A percentile compares a stretch with the other conserved stretches of the same genome.
Evolutionary conservation across 2,888 invertebrate species (phyloP).

Genomic region (Buathra laborator): DNA sequence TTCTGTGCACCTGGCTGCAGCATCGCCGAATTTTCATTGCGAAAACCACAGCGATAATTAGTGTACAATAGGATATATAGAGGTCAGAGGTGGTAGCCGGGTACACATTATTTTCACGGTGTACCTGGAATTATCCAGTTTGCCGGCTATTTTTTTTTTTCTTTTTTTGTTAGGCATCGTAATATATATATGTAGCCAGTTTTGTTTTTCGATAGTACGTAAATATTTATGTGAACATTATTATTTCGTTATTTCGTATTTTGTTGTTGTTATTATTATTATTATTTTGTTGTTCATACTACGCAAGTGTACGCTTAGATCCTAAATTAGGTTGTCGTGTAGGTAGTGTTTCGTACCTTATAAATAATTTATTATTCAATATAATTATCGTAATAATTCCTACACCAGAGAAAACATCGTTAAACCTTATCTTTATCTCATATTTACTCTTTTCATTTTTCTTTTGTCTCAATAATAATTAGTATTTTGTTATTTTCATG

Average conservation of each 20-base stretch:
- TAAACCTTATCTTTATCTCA: slow-evolving; percentile 81
- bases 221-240: slow-evolving; percentile 57
- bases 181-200: slow-evolving; percentile 55
- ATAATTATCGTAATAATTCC: slow-evolving; percentile 80
- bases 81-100: slow-evolving; percentile 48
- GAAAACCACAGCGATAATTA: slow-evolving; percentile 31
- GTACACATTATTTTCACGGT: slow-evolving; percentile 30
- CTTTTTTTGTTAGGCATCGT: neutral
- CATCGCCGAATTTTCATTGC: slow-evolving; percentile 33
- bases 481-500: slow-evolving; percentile 74
- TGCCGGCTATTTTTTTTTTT: slow-evolving; percentile 27
- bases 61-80: slow-evolving; percentile 42
- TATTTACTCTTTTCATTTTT: slow-evolving; percentile 73
- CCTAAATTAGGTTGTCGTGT: slow-evolving; percentile 62
- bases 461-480: slow-evolving; percentile 76
- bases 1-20: slow-evolving; percentile 41
- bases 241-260: slow-evolving; percentile 57
- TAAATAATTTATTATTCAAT: slow-evolving; percentile 80
- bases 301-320: slow-evolving; percentile 55
- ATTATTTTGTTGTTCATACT: slow-evolving; percentile 47
- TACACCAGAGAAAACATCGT: slow-evolving; percentile 83
- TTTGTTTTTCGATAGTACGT: slow-evolving; percentile 53
- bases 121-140: slow-evolving; percentile 2
- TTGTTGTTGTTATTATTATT: slow-evolving; percentile 47
- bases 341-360: slow-evolving; percentile 73